Base-by-base conservation (phyloP, 2,797 vertebrate species). In the Dromococcyx pavoninus region DNA sequence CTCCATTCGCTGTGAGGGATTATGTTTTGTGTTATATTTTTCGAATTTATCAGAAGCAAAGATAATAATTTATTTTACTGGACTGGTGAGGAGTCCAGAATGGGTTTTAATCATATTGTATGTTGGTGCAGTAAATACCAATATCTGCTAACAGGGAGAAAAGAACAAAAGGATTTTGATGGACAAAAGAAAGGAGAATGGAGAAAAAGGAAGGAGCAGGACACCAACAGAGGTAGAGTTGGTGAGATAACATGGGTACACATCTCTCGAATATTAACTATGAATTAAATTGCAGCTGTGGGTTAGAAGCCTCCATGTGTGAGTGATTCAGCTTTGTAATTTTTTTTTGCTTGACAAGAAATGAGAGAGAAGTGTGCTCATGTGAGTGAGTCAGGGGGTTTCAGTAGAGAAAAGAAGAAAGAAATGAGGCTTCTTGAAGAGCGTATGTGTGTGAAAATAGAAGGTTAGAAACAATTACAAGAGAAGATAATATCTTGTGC, bases 201-300 rank as follows among this genome's bases (percentile, higher is more conserved):
- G 30, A 75, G 24, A 10, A 41, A 39, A 33, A 28, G 11, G 12
- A 17, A 3, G 16, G 32, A 9, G 11, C 0, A 5, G 28, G 24
- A 53, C 10, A 5, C 10, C 18, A 19, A 3, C 17, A 46, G 69
- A 51, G 33, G 2, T 16, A 43, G 69, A 51, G 41, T 7, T 65
- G 22, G 7, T 39, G 81, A 60, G 74, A 48, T 41, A 35, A 32
- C 0, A 0, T 6, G 18, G 6, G 27, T 54, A 6, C 14, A 4
- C 3, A n/a, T 37, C 27, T 74, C 46, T 81, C 76, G 51, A 65
- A 17, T 86, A 18, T 46, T 51, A 17, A 30, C 7, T 14, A 33
- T 28, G 32, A 39, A 17, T 7, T 72, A 65, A 65, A 27, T 48
- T 75, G 58, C 62, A 84, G 43, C 19, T 33, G 4, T 16, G 4